These are phyloP conservation scores for Thalassoma bifasciatum DNA, from an alignment of 2,113 vertebrate genomes.

Conservation along the genomic window DNA sequence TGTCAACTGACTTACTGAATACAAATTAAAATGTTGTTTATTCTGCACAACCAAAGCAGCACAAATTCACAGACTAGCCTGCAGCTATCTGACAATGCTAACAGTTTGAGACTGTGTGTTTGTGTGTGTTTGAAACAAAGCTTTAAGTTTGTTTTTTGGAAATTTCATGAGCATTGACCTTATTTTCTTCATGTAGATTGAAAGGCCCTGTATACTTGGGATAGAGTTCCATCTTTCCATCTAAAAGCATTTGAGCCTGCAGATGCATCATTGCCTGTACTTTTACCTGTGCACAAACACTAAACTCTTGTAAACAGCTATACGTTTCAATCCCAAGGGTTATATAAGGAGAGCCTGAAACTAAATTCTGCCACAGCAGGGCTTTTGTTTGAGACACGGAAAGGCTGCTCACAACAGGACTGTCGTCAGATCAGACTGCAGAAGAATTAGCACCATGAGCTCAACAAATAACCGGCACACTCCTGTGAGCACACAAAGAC, in stretches of 20 bases:
- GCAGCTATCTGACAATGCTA: conserved; percentile 7
- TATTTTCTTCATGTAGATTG: too few species aligned
- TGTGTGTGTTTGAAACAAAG: background rate
- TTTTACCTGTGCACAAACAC: background rate
- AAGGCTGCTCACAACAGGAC: background rate
- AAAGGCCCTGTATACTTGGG: too few species aligned
- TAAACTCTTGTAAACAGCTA: background rate
- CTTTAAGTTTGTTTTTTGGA: too few species aligned
- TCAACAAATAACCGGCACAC: conserved; percentile 41
- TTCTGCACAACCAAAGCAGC: background rate
- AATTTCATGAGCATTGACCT: too few species aligned
- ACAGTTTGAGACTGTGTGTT: background rate
- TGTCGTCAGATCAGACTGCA: conserved; percentile 37
- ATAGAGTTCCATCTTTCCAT: background rate
- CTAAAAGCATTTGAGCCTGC: background rate
- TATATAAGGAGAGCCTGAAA: background rate
- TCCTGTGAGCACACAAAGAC: conserved; percentile 45
- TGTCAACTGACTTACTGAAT: too few species aligned
- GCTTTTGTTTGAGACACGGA: background rate
- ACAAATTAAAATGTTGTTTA: background rate
- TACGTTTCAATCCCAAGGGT: background rate
- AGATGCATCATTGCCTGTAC: background rate
- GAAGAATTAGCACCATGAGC: conserved; percentile 43
- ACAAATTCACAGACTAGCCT: conserved; percentile 4
- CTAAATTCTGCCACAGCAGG: conserved; percentile 2